Conservation (phyloP, 2,797 vertebrate genomes). For the Pseudochaenichthys georgianus region DNA sequence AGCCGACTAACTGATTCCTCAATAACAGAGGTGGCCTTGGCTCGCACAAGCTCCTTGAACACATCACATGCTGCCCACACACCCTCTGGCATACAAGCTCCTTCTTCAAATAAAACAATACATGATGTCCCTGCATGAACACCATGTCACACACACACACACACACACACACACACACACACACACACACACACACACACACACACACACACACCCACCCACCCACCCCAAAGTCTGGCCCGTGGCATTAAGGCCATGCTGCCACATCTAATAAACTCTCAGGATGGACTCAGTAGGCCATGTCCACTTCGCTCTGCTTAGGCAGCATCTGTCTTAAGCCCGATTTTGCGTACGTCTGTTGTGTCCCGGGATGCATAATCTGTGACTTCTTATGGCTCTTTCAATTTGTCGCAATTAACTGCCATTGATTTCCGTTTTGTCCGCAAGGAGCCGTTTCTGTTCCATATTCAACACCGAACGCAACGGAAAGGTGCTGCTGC, state of each 20-base stretch:
- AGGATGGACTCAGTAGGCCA: constrained; percentile 69
- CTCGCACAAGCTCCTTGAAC: constrained; percentile 48
- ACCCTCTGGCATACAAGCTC: constrained; percentile 49
- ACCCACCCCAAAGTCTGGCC: constrained; percentile 42
- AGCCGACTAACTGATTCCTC: constrained; percentile 70
- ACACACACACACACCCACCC: too few relatives aligned
- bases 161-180: too few relatives aligned
- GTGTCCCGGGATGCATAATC: constrained; percentile 56
- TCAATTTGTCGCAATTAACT: constrained; percentile 58
- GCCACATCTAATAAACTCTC: constrained; percentile 80
- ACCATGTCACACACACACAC: neutral
- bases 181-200: too few relatives aligned
- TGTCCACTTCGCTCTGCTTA: constrained; percentile 74
- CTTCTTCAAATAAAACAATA: constrained; percentile 28
- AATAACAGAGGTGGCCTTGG: constrained; percentile 60
- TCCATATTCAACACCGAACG: constrained; percentile 32
- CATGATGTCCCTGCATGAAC: constrained; percentile 20
- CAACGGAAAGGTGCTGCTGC: neutral
- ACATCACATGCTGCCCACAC: constrained; percentile 63
- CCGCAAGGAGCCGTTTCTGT: neutral
- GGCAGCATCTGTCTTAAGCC: constrained; percentile 73
- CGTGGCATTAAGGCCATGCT: constrained; percentile 76
- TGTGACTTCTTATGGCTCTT: constrained; percentile 54
- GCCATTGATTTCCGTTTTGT: constrained; percentile 34
- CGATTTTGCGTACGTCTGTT: constrained; percentile 64